These are phyloP conservation scores for Holacanthus passer DNA, from an alignment of 2,113 vertebrate species.

Conservation along the genomic window DNA sequence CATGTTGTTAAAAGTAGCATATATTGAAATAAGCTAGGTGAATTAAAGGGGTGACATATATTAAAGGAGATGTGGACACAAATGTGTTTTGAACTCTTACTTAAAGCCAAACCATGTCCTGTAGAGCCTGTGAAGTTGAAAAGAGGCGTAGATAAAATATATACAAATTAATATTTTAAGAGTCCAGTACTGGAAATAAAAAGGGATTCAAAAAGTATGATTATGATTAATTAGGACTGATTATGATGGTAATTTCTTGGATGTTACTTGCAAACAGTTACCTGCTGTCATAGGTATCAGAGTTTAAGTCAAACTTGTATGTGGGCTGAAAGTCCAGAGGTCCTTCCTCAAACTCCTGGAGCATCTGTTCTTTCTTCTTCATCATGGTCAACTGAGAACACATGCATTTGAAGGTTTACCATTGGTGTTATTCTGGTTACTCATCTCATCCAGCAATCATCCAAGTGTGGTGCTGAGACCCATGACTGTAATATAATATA, in stretches of 20 bases:
- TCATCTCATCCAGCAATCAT: neutral
- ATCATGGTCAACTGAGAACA: constrained; percentile 90
- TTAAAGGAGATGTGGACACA: constrained; percentile 22
- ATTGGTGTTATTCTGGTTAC: neutral
- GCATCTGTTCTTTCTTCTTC: constrained; percentile 87
- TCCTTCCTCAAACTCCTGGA: constrained; percentile 94
- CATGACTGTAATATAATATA: neutral
- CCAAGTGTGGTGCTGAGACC: neutral
- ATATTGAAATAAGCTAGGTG: constrained; percentile 18
- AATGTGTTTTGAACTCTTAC: constrained; percentile 79
- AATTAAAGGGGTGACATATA: neutral
- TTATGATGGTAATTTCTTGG: neutral
- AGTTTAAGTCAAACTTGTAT: constrained; percentile 94
- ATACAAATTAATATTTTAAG: neutral
- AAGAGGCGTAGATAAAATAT: constrained; percentile 35
- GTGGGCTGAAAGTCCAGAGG: constrained; percentile 93
- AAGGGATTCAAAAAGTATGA: neutral
- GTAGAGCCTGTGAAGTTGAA: constrained; percentile 82
- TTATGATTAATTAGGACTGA: neutral
- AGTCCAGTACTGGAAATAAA: neutral
- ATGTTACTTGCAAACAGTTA: constrained; percentile 1
- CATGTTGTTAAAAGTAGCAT: constrained; percentile 28
- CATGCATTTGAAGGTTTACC: neutral
- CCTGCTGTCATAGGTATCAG: constrained; percentile 92
- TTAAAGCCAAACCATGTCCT: constrained; percentile 87